phyloP scores from a whole-genome alignment of 1,140 invertebrate genomes.

The Triops longicaudatus region DNA sequence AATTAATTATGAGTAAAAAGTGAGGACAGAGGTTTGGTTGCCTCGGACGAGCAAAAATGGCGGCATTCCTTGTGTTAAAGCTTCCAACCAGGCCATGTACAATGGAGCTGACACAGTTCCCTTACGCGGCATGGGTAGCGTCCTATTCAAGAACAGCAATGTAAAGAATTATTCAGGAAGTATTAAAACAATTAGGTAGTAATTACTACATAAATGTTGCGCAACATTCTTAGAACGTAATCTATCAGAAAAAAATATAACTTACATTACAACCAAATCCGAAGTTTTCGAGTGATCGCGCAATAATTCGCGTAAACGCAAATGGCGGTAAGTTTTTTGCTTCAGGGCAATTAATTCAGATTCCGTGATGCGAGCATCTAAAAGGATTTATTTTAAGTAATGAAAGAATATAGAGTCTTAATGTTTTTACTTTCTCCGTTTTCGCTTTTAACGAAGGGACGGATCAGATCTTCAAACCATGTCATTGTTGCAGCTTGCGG shows the following conservation, averaged over 20 bases:
- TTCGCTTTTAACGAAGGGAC: slow-evolving; percentile 19
- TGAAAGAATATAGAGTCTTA: slow-evolving; percentile 59
- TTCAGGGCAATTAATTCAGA: slow-evolving; percentile 73
- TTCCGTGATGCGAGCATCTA: slow-evolving; percentile 60
- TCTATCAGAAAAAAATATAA: no score
- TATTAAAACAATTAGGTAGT: no score
- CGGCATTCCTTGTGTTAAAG: slow-evolving; percentile 49
- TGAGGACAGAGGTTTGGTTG: slow-evolving; percentile 54
- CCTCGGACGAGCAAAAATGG: slow-evolving; percentile 52
- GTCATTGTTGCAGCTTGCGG: slow-evolving; percentile 55
- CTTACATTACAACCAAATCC: slow-evolving; percentile 81
- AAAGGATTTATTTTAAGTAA: slow-evolving; percentile 54
- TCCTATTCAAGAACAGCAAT: slow-evolving; percentile 38
- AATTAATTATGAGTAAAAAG: slow-evolving; percentile 51
- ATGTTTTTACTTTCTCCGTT: slow-evolving; percentile 26
- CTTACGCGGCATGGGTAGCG: slow-evolving; percentile 48
- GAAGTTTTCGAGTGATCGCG: slow-evolving; percentile 74
- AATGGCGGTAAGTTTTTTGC: slow-evolving; percentile 83
- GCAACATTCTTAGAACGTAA: no score
- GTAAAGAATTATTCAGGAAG: slow-evolving; percentile 4
- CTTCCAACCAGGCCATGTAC: slow-evolving; percentile 56
- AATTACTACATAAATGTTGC: no score
- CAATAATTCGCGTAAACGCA: slow-evolving; percentile 77
- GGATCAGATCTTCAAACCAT: slow-evolving; percentile 34
- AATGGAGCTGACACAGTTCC: slow-evolving; percentile 46